Base-by-base conservation (phyloP, 2,113 vertebrate genomes). In the Dolichallabes microphthalmus region DNA sequence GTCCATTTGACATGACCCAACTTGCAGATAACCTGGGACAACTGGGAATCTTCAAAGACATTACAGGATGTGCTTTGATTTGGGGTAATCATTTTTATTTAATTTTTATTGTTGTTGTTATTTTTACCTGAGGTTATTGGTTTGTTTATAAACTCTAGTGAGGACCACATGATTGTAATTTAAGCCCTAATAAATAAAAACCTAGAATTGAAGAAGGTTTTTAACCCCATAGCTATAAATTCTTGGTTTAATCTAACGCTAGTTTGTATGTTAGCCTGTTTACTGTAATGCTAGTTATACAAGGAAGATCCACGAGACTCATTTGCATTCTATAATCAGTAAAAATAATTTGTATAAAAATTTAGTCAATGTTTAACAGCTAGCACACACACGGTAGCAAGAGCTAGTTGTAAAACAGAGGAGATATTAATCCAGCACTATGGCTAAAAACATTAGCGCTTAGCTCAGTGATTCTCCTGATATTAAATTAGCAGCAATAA, bases 401-500 rank as follows among this genome's bases (percentile, higher is more conserved):
- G 55, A 60, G 76, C 73, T 22, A 32, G 82, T 52, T 27, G 4
- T 63, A 25, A 61, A 76, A 55, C 50, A 35, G 52, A 25, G 53
- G 20, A 60, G 52, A 80, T 39, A 60, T 25, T 73, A 80, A 80
- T 74, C 61, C 52, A 19, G n/a, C 61, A 32, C 35, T 63, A 53
- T 6, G 53, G 66, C 57, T 58, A 74, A 73, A 74, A 86, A 75
- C 66, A 63, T 80, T 69, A 80, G 63, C 25, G 58, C 76, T 57
- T 78, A 89, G 90, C 85, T 91, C 89, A 52, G 83, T 55, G 14
- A 87, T 88, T 27, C 63, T 83, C 91, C 86, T 88, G 91, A 92
- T 93, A 93, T 93, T 89, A 90, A 88, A 91, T 91, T 88, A 85
- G 88, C 89, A 85, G 45, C 90, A 87, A 90, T 88, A 87, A 87